Conservation (phyloP, 2,113 vertebrate species). For the Phylloscopus whistleri region DNA sequence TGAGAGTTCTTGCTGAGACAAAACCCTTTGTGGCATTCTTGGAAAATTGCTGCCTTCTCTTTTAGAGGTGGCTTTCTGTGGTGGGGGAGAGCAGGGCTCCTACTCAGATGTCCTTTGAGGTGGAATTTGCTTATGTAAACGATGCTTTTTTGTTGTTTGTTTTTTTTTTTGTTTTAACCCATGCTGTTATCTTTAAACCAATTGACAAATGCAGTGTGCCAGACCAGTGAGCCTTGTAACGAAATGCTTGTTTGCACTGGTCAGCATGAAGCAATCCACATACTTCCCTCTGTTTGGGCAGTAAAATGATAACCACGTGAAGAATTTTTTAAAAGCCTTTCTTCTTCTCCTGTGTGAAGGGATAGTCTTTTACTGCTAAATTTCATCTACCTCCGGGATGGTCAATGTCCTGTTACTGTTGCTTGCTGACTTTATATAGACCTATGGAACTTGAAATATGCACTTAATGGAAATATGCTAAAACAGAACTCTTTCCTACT, state of each 20-base stretch:
- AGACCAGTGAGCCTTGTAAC: not conserved
- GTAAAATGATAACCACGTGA: not conserved
- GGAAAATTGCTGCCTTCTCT: not conserved
- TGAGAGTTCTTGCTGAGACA: not conserved
- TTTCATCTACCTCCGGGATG: not conserved
- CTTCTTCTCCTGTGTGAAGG: not conserved
- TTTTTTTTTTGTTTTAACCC: not conserved
- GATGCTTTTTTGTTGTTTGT: not conserved
- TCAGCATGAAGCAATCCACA: not conserved
- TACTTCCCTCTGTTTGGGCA: not conserved
- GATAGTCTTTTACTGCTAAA: not conserved
- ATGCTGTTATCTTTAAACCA: conserved; percentile 25
- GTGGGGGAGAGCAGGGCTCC: not conserved
- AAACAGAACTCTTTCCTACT: not conserved
- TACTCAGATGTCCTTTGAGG: not conserved
- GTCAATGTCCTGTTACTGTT: not conserved
- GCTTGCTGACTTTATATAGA: not conserved
- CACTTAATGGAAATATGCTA: not conserved
- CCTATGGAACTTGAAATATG: not conserved
- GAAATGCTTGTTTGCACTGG: not conserved
- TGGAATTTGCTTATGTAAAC: conserved; percentile 35
- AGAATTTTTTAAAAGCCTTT: not conserved
- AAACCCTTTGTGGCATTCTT: not conserved
- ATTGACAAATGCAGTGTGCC: not conserved
- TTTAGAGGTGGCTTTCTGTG: not conserved